Conservation (phyloP, 1,140 invertebrate species). For the Camponotus floridanus region DNA sequence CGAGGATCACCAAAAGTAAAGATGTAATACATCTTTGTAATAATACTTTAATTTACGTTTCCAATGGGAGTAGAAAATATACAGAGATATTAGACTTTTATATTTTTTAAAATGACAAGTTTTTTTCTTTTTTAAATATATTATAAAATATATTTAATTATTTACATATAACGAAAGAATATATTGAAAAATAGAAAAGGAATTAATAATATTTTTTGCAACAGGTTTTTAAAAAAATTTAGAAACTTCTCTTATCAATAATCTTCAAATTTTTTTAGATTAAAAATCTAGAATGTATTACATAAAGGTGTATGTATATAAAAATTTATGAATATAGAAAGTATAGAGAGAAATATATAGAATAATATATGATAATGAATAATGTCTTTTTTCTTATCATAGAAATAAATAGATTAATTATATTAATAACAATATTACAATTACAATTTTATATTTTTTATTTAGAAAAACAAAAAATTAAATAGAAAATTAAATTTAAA, state of each 20-base stretch:
- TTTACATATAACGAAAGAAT: too few species aligned
- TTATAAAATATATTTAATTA: slow-evolving; percentile 10
- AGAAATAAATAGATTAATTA: background rate
- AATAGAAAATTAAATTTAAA: too few species aligned
- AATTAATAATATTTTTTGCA: background rate
- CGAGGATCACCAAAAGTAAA: background rate
- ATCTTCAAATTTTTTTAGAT: background rate
- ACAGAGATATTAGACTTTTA: background rate
- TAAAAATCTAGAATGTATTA: background rate
- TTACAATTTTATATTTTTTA: too few species aligned
- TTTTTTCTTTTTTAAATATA: background rate
- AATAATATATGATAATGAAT: background rate
- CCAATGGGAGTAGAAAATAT: background rate
- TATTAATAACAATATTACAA: background rate
- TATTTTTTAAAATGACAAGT: background rate
- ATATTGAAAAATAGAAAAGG: background rate
- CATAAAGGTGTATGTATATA: background rate
- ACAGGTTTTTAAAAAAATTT: too few species aligned
- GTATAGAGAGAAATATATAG: background rate
- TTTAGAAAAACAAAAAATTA: too few species aligned
- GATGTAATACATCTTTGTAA: background rate
- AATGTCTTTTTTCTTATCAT: background rate
- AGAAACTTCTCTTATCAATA: too few species aligned
- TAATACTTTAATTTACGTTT: background rate
- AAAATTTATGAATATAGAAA: background rate